Percentiles rank a stretch among this genome's conserved stretches.
These are phyloP conservation scores for Aporophyla lueneburgensis DNA, from an alignment of 2,888 invertebrate genomes.

Conservation along the genomic window DNA sequence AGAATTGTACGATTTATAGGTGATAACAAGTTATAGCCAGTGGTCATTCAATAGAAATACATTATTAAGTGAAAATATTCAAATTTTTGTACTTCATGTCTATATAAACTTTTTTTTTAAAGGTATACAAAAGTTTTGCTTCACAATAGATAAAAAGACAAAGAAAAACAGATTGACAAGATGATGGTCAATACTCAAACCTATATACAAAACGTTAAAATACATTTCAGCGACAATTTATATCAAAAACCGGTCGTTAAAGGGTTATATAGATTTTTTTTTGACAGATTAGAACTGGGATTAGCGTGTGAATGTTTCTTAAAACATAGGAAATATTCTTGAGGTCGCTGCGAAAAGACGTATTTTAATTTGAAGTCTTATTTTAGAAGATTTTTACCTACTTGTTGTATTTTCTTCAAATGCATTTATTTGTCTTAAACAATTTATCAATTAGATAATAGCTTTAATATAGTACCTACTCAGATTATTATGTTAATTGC, in stretches of 20 bases:
- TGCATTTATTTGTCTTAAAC: too few species aligned
- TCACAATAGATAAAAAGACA: too few species aligned
- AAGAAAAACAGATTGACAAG: too few species aligned
- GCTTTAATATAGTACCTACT: background rate
- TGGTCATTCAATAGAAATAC: too few species aligned
- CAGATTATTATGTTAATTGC: constrained; percentile 3
- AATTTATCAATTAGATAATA: constrained; percentile 1
- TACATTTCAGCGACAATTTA: background rate
- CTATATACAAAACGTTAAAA: background rate
- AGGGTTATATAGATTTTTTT: background rate
- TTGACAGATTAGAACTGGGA: background rate
- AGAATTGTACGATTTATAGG: too few species aligned
- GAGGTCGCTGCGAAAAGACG: background rate
- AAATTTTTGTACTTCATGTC: too few species aligned
- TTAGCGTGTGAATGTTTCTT: background rate
- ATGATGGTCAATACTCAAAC: background rate
- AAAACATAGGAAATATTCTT: background rate
- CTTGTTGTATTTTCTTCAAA: too few species aligned
- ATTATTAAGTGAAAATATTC: too few species aligned
- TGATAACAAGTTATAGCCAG: too few species aligned
- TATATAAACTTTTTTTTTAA: too few species aligned
- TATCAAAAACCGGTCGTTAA: background rate
- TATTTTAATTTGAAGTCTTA: background rate
- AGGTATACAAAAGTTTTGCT: too few species aligned
- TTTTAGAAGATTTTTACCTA: background rate